Evolutionary conservation across 2,113 vertebrate genomes (phyloP).

Genomic region (Paradoxurus hermaphroditus): DNA sequence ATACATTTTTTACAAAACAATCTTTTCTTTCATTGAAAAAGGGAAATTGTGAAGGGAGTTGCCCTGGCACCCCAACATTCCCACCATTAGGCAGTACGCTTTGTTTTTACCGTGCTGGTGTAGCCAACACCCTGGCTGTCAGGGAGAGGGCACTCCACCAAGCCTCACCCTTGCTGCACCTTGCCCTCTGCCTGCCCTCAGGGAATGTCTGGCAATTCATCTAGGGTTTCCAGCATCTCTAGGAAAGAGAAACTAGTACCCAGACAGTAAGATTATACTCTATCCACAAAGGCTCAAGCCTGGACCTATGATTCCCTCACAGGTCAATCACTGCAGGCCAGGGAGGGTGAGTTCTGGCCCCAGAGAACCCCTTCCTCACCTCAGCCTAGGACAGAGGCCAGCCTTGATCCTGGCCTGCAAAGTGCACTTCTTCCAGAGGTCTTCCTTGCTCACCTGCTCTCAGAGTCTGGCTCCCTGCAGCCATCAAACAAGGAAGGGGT

Average conservation of each 20-base stretch:
- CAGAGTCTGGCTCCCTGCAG: neutral
- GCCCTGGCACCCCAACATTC: neutral
- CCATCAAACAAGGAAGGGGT: neutral
- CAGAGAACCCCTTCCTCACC: neutral
- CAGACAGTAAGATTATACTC: neutral
- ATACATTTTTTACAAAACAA: neutral
- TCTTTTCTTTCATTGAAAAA: neutral
- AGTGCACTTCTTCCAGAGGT: neutral
- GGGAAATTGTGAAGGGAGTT: neutral
- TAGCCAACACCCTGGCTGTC: neutral
- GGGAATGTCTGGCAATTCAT: neutral
- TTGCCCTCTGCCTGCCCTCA: neutral
- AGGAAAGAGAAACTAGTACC: neutral
- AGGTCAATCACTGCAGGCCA: no score
- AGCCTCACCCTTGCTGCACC: neutral
- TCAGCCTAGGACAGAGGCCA: neutral
- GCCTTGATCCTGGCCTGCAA: neutral
- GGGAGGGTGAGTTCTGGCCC: neutral
- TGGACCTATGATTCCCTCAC: neutral
- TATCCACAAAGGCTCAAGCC: neutral
- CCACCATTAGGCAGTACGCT: neutral
- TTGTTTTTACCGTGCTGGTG: neutral
- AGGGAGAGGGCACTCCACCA: neutral
- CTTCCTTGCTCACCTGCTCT: neutral
- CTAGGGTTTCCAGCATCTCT: neutral